Base-by-base conservation (phyloP, 2,113 vertebrate genomes). In the Dipodomys merriami region DNA sequence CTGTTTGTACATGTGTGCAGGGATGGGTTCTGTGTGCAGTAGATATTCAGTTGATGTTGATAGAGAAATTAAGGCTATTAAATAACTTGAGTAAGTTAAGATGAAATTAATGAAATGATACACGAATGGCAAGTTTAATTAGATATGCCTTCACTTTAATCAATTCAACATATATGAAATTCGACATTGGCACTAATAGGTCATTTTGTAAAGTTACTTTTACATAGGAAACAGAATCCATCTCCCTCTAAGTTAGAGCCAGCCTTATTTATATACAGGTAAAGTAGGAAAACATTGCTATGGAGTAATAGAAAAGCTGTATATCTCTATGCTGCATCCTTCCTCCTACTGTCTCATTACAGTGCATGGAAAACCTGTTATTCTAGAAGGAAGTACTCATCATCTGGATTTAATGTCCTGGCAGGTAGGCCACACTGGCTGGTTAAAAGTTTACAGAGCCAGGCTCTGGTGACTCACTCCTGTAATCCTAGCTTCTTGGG, bases 101-200 rank as follows among this genome's bases (percentile, higher is more conserved):
- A 7, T 62, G 20, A 78, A 90, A 83, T 92, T 72, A 79, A 79
- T 69, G 29, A 72, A 89, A 35, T 71, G 79, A 65, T 71, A 19
- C 5, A 76, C 35, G 39, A 69, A 33, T 68, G 80, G 7, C 27
- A 68, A 71, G 33, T 53, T 93, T 72, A 39, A 35, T 33, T 78
- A 74, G 23, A 13, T 39, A 71, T 95, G 91, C 46, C 27, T 85
- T 93, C 23, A 73, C 15, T n/a, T 88, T 78, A 68, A 83, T 49
- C 79, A 64, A 77, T 72, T 72, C 71, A 81, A 81, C 23, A 64
- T 9, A 79, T 12, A 19, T 44, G 29, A 91, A 87, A 49, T 49
- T 30, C n/a, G 65, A 57, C 2, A 91, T 23, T 8, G 67, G 39
- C 33, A 80, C 44, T 68, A 60, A 13, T 65, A 79, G 57, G 13